Base-by-base conservation (phyloP, 92 coral and sea anemone genomes). In the Palythoa caribaeorum region DNA sequence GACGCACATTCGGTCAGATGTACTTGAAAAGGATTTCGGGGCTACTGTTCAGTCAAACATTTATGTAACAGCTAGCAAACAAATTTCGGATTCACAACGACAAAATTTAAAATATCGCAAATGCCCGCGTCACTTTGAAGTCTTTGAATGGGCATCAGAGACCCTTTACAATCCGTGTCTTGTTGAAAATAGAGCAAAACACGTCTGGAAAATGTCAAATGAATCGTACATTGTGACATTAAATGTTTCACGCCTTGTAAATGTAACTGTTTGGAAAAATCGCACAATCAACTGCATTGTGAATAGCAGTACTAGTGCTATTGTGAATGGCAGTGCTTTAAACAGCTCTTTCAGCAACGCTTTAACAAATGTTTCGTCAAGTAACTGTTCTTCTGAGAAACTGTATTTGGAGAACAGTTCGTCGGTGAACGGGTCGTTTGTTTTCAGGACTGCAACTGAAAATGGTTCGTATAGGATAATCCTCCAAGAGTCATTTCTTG, bases 141-240 rank as follows among this genome's bases (percentile, higher is more conserved):
- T 70, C 9, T 73, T 90, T 77, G 86, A 54, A 47, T 68, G 79
- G 78, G 90, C 90, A 7, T 93, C 95, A 16, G 51, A 87, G 13
- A 52, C 37, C 35, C 85, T 71, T 3, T 93, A 90, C 83, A 93
- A 93, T 48, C 95, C 93, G 14, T 93, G 95, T 75, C 72, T 60
- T 15, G 17, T 17, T 38, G 73, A 62, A 36, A 86, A 86, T 17
- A 70, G 84, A 83, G 95, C 93, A 52, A 87, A 90, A 75, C 90
- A 87, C 17, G 28, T 76, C 3, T 90, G 78, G 79, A 75, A 65
- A 38, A 89, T 83, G 80, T 74, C 84, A 35, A 84, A 59, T 75
- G 74, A 74, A 57, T 66, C 92, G 16, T 89, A 89, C 76, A 84
- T 89, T 51, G 92, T 89, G 53, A 77, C 57, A 12, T 59, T 60